Base-by-base conservation (phyloP, 2,797 vertebrate genomes). In the Darevskia nairensis region DNA sequence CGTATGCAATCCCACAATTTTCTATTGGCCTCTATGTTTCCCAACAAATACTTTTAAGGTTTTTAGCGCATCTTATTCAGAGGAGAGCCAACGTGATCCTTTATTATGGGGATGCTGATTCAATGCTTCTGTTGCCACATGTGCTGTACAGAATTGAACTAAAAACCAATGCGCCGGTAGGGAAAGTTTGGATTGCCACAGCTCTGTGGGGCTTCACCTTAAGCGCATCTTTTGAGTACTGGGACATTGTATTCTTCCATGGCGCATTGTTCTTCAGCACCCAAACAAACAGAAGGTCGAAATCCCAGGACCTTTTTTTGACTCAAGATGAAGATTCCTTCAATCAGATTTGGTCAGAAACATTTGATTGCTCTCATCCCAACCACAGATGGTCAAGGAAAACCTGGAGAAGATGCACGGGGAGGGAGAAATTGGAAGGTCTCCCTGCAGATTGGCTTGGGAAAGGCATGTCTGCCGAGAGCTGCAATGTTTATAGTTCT, bases 131-230 rank as follows among this genome's bases (percentile, higher is more conserved):
- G n/a, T 80, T 86, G 79, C 79, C 50, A 35, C 21, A 17, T 46
- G 2, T 44, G 0, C 72, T 87, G 3, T 2, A 2, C 7, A 21
- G 0, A 17, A 82, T 66, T 17, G 86, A 82, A 82, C 29, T n/a
- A 27, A 35, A 8, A 15, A 61, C 1, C 21, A 23, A 35, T 46
- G n/a, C 29, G 19, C 29, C 29, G 10, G 3, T 44, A 75, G 35
- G 84, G 76, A 86, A 85, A 50, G 80, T 85, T 50, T 89, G 82
- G 77, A 23, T 86, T 29, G 44, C 84, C 23, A 85, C 88, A 80
- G 84, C 79, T 68, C 55, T 86, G 32, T 75, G 71, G 77, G 78
- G 61, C 23, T 87, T 82, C 55, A 87, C 86, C 5, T 76, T 87
- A 46, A 87, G 86, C 29, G 74, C 71, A 10, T 75, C 55, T 61